Evolutionary conservation across 1,140 invertebrate species (phyloP).

Genomic region (Drosophila subobscura): DNA sequence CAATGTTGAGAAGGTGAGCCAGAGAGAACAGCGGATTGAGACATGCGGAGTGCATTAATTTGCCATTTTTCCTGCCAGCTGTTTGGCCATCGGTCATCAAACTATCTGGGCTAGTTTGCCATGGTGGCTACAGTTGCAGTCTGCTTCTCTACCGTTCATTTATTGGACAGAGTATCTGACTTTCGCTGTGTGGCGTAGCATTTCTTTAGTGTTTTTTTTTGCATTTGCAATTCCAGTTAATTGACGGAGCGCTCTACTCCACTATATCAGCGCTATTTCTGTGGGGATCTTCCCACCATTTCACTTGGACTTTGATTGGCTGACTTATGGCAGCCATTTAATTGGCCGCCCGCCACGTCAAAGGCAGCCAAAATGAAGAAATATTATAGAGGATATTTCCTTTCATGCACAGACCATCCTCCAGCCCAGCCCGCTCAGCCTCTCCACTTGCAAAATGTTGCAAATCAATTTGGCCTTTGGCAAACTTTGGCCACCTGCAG

Average conservation of each 20-base stretch:
- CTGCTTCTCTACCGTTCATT: neutral
- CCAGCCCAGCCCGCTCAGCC: neutral
- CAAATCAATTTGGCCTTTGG: conserved; percentile 73
- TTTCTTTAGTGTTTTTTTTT: conserved; percentile 33
- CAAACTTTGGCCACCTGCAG: conserved; percentile 64
- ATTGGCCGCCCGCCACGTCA: conserved; percentile 67
- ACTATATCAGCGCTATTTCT: neutral
- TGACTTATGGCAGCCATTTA: conserved; percentile 68
- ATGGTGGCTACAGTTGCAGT: no score
- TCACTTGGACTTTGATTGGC: conserved; percentile 55
- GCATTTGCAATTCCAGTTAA: conserved; percentile 60
- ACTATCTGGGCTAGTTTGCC: no score
- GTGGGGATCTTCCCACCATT: no score
- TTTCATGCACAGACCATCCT: conserved; percentile 13
- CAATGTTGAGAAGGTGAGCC: neutral
- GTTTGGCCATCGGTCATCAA: neutral
- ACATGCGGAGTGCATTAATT: conserved; percentile 28
- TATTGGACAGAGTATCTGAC: conserved; percentile 24
- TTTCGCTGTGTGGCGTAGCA: neutral
- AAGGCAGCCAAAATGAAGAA: conserved; percentile 66
- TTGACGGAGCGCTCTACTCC: conserved; percentile 21
- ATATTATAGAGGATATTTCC: conserved; percentile 46
- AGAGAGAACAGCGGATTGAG: conserved; percentile 4
- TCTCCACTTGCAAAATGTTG: conserved; percentile 37
- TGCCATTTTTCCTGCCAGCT: conserved; percentile 18